Evolutionary conservation across 2,797 vertebrate genomes (phyloP), one percentile per base, ranked within the genome.

Genomic region (Sebastes minor): DNA sequence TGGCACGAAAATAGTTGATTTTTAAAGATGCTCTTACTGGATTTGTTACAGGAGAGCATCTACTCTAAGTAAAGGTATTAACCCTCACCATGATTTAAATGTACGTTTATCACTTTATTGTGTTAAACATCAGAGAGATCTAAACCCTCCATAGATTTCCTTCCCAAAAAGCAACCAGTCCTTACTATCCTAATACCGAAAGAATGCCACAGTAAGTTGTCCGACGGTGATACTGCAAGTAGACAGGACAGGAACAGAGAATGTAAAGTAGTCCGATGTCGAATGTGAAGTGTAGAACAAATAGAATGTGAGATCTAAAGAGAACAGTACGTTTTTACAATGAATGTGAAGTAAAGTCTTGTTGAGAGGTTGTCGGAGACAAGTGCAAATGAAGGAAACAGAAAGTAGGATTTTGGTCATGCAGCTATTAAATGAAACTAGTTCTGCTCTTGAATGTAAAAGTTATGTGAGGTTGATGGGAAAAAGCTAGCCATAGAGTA

Each of bases 201-300:
- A 67, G 81, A 85, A 86, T 2, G 90, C 42, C 35, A 73, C 60
- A 76, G 93, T 25, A 93, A 88, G 90, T 92, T 83, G 84, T 87
- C 42, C 2, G 49, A 80, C 3, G 5, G 76, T 28, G 72, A 86
- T 20, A 61, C 20, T 69, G 88, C 68, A 92, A 66, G 93, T 91
- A 81, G 78, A 76, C 25, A 73, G 59, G 52, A 72, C 16, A 20
- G 30, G 77, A 87, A 67, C 20, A 65, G 20, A 72, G 80, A 82
- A 91, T 52, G 84, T 92, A 33, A 49, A 66, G 16, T 4, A 70
- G 61, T 4, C 13, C n/a, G 49, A 76, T 13, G 42, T 74, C 0
- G 64, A 78, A 84, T 57, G 79, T 82, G 35, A 75, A 67, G 59
- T 64, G 23, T 76, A 53, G 62, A 71, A 63, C 2, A 12, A 72